Evolutionary conservation across 1,140 invertebrate genomes (phyloP).

Genomic region (Amyelois transitella): DNA sequence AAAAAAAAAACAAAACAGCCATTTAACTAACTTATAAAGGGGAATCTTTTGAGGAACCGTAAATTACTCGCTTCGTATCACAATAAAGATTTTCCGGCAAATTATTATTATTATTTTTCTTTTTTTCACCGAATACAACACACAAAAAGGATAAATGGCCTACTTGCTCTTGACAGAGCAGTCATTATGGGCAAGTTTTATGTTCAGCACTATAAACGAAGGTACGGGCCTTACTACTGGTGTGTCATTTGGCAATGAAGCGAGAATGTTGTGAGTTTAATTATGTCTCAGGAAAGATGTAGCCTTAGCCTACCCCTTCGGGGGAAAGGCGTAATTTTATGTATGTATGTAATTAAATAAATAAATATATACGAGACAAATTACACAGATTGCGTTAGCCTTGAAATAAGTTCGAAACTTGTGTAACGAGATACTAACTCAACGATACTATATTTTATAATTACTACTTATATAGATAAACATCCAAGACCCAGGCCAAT

Average conservation of each 20-base stretch:
- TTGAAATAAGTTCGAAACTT: too few relatives aligned
- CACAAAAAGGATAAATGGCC: conserved; percentile 33
- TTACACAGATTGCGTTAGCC: neutral
- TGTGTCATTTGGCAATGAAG: neutral
- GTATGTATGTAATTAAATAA: too few relatives aligned
- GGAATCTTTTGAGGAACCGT: neutral
- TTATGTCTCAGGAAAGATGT: neutral
- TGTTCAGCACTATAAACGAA: conserved; percentile 31
- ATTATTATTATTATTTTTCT: conserved; percentile 10
- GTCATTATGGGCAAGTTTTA: conserved; percentile 44
- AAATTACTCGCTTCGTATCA: conserved; percentile 6
- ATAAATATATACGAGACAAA: too few relatives aligned
- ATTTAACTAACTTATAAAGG: too few relatives aligned
- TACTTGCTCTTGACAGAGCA: conserved; percentile 42
- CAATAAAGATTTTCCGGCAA: conserved; percentile 5
- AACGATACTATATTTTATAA: too few relatives aligned
- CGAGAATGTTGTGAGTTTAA: neutral
- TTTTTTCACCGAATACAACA: conserved; percentile 1
- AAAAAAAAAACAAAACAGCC: neutral
- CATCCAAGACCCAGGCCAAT: too few relatives aligned
- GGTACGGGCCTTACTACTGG: conserved; percentile 21
- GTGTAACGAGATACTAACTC: too few relatives aligned
- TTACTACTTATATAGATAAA: too few relatives aligned
- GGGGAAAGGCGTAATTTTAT: too few relatives aligned
- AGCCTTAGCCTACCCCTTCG: too few relatives aligned